These are phyloP conservation scores for Buathra laborator DNA, from an alignment of 2,888 invertebrate species.

Conservation along the genomic window DNA sequence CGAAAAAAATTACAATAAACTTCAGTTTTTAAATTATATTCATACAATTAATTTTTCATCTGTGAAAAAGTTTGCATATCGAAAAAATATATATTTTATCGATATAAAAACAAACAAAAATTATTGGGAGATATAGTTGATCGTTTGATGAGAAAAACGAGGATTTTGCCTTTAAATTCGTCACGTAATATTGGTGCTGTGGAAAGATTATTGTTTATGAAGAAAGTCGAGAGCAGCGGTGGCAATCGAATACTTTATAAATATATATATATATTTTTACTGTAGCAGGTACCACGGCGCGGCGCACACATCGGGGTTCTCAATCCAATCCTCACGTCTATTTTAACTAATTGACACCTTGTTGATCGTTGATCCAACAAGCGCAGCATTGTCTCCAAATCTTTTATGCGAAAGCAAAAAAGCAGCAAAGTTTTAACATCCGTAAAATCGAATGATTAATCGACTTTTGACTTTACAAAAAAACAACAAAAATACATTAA, in stretches of 20 bases:
- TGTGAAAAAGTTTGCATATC: background rate
- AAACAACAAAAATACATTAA: background rate
- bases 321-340: constrained; percentile 82
- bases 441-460: background rate
- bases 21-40: too few species aligned
- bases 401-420: constrained; percentile 15
- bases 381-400: constrained; percentile 72
- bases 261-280: constrained; percentile 60
- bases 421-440: constrained; percentile 19
- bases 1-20: too few species aligned
- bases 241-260: constrained; percentile 57
- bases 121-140: background rate
- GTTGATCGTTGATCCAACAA: constrained; percentile 81
- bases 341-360: constrained; percentile 83
- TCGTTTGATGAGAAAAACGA: background rate
- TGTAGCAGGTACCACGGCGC: constrained; percentile 80
- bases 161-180: background rate
- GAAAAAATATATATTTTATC: constrained; percentile 1
- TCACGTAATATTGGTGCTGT: background rate
- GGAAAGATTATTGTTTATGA: background rate
- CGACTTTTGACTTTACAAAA: background rate
- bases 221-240: constrained; percentile 8
- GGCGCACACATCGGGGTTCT: constrained; percentile 82
- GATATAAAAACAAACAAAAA: background rate
- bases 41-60: too few species aligned